Percentiles rank a stretch among this genome's conserved stretches.
Conservation (phyloP, 2,888 invertebrate species). For the Oxyteleia sp. region DNA sequence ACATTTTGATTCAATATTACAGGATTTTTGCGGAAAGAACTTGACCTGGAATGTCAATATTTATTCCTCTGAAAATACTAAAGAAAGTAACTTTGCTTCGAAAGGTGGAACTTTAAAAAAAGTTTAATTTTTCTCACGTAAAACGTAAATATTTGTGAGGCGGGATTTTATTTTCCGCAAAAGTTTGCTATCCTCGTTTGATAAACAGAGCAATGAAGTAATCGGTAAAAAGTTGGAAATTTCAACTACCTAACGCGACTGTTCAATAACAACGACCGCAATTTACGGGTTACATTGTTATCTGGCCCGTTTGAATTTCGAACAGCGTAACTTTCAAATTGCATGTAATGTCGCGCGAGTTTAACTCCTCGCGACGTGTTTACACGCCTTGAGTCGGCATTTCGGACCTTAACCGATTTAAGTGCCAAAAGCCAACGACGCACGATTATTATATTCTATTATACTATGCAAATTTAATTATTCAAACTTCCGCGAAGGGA, state of each 20-base stretch:
- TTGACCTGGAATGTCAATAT: too few species aligned
- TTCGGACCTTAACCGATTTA: constrained; percentile 50
- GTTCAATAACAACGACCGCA: background rate
- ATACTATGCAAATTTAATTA: constrained; percentile 66
- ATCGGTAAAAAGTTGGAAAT: background rate
- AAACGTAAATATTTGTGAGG: too few species aligned
- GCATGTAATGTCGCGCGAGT: constrained; percentile 24
- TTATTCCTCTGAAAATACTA: too few species aligned
- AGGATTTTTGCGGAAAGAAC: too few species aligned
- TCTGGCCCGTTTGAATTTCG: constrained; percentile 26
- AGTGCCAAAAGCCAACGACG: constrained; percentile 49
- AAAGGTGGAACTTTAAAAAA: too few species aligned
- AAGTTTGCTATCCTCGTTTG: background rate
- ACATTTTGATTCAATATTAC: too few species aligned
- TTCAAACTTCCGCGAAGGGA: constrained; percentile 39
- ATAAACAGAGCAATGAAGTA: background rate
- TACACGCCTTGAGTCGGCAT: constrained; percentile 37
- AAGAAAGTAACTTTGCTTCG: too few species aligned
- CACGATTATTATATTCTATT: constrained; percentile 61
- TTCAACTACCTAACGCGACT: background rate
- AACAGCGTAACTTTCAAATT: constrained; percentile 36
- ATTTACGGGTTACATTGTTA: constrained; percentile 26
- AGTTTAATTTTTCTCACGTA: too few species aligned
- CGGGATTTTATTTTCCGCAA: too few species aligned
- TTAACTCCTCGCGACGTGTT: constrained; percentile 53